Evolutionary conservation across 1,140 invertebrate genomes (phyloP).

Genomic region (Cotesia typhae): DNA sequence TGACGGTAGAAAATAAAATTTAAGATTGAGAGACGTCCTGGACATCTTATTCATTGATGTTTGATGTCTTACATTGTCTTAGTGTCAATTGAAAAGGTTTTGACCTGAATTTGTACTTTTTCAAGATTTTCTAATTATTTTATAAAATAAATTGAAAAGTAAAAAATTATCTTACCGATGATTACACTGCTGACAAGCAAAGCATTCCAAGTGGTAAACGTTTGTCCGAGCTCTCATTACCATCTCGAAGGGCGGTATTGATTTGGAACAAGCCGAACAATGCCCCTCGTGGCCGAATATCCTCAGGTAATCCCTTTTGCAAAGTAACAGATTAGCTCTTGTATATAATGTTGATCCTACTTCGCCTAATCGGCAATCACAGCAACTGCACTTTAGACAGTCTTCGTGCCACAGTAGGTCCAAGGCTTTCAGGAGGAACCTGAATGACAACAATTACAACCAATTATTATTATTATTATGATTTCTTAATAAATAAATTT

Average conservation of each 20-base stretch:
- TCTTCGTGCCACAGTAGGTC: conserved; percentile 98
- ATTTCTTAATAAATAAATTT: neutral
- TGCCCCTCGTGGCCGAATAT: conserved; percentile 90
- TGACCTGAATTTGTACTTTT: neutral
- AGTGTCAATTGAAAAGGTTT: neutral
- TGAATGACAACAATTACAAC: conserved; percentile 34
- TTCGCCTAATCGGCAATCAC: conserved; percentile 95
- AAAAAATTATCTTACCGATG: conserved; percentile 81
- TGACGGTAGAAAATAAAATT: neutral
- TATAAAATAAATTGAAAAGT: neutral
- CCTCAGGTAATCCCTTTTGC: conserved; percentile 97
- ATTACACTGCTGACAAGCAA: conserved; percentile 97
- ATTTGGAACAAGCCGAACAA: conserved; percentile 94
- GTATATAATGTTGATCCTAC: conserved; percentile 97
- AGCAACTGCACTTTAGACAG: conserved; percentile 97
- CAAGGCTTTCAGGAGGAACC: conserved; percentile 83
- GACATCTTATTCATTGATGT: neutral
- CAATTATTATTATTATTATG: neutral
- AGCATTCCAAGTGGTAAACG: conserved; percentile 98
- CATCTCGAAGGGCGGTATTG: conserved; percentile 98
- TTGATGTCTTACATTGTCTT: neutral
- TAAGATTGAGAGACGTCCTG: neutral
- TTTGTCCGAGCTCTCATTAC: conserved; percentile 97
- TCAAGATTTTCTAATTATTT: neutral
- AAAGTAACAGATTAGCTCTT: conserved; percentile 96